Evolutionary conservation across 2,888 invertebrate genomes (phyloP).

Genomic region (Agrotis segetum): DNA sequence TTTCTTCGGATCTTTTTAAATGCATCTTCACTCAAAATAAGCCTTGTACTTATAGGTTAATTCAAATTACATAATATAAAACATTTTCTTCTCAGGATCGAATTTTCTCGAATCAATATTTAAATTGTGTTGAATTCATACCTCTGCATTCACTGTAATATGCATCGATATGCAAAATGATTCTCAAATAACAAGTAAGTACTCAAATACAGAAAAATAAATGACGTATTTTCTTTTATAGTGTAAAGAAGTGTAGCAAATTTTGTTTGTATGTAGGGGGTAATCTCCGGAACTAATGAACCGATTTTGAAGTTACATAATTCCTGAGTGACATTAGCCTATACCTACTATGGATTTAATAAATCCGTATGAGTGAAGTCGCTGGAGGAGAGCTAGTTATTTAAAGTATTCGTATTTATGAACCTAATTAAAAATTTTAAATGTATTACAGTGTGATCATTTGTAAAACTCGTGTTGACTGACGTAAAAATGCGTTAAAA

Average conservation of each 20-base stretch:
- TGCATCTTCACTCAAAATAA: background rate
- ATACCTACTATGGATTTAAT: no score
- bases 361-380: no score
- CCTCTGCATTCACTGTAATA: conserved; percentile 8
- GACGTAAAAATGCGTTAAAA: conserved; percentile 15
- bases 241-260: no score
- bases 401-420: no score
- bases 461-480: conserved; percentile 7
- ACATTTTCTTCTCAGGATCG: background rate
- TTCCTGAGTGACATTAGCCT: no score
- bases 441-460: conserved; percentile 20
- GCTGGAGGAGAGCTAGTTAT: no score
- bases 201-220: no score
- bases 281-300: no score
- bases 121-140: background rate
- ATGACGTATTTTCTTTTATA: no score
- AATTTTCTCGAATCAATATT: conserved; percentile 10
- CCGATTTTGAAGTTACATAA: no score
- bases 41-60: background rate
- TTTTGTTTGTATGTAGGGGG: no score
- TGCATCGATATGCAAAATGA: conserved; percentile 11
- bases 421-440: background rate
- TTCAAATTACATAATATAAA: no score
- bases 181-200: background rate
- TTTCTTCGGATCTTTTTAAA: background rate